Conservation (phyloP, 2,113 vertebrate species). For the Hemiscyllium ocellatum region DNA sequence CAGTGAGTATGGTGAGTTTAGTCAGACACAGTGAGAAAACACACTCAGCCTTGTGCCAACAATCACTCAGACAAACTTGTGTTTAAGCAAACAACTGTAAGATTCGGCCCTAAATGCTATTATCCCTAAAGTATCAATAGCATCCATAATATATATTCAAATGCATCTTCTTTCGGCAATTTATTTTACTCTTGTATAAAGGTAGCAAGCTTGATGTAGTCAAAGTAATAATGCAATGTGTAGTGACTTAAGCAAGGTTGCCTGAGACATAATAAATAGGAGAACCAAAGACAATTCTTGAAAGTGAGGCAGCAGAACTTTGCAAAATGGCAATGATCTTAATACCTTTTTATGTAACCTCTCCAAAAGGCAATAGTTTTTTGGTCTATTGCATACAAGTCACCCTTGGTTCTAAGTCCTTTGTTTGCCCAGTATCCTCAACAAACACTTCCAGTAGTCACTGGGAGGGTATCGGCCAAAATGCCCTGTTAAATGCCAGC, state of each 20-base stretch:
- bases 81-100: too few relatives aligned
- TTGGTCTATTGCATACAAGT: neutral
- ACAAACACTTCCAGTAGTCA: too few relatives aligned
- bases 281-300: neutral
- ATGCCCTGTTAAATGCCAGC: too few relatives aligned
- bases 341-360: neutral
- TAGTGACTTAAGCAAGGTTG: neutral
- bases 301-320: neutral
- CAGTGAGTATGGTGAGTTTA: too few relatives aligned
- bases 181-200: neutral
- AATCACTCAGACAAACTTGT: too few relatives aligned
- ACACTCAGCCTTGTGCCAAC: too few relatives aligned
- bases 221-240: neutral
- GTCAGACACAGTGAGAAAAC: too few relatives aligned
- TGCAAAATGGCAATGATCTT: neutral
- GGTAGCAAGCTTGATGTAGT: neutral
- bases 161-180: neutral
- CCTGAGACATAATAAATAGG: neutral
- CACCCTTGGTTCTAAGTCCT: neutral
- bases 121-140: neutral
- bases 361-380: neutral
- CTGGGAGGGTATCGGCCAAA: too few relatives aligned
- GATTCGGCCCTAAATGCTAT: neutral
- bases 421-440: too few relatives aligned
- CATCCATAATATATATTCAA: neutral